A percentile compares a stretch with the other conserved stretches of the same genome.
phyloP scores from a whole-genome alignment of 2,797 vertebrate genomes.

The Simalia tracyae region DNA sequence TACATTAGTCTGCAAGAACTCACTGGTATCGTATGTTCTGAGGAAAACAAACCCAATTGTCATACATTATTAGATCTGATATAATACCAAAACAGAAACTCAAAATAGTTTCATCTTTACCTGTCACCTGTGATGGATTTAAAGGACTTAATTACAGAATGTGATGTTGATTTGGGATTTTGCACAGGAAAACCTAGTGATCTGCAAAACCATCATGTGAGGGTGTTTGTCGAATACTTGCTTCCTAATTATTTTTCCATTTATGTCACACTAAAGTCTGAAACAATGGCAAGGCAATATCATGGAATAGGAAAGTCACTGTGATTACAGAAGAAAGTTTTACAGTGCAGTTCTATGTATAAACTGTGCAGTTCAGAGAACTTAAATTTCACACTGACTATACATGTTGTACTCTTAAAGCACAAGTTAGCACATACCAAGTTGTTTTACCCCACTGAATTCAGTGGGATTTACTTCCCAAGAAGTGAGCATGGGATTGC shows the following conservation, averaged over 20 bases:
- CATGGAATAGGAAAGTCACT: slow-evolving; percentile 8
- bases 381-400: neutral
- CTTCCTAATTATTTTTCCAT: slow-evolving; percentile 30
- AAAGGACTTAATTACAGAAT: slow-evolving; percentile 64
- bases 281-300: slow-evolving; percentile 17
- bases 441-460: neutral
- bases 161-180: slow-evolving; percentile 58
- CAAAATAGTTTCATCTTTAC: slow-evolving; percentile 61
- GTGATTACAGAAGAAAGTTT: slow-evolving; percentile 31
- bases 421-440: neutral
- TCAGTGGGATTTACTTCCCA: neutral
- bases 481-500: neutral
- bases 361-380: neutral
- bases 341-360: neutral
- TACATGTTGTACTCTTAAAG: neutral
- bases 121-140: slow-evolving; percentile 64
- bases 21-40: slow-evolving; percentile 37
- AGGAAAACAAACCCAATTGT: slow-evolving; percentile 35
- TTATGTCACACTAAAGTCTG: slow-evolving; percentile 52
- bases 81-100: slow-evolving; percentile 56
- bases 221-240: slow-evolving; percentile 51
- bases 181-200: slow-evolving; percentile 37
- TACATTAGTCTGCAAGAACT: slow-evolving; percentile 55
- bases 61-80: slow-evolving; percentile 58
- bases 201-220: slow-evolving; percentile 50